A percentile compares a stretch with the other conserved stretches of the same genome.
Conservation (phyloP, 2,113 vertebrate species). For the Callorhinus ursinus region DNA sequence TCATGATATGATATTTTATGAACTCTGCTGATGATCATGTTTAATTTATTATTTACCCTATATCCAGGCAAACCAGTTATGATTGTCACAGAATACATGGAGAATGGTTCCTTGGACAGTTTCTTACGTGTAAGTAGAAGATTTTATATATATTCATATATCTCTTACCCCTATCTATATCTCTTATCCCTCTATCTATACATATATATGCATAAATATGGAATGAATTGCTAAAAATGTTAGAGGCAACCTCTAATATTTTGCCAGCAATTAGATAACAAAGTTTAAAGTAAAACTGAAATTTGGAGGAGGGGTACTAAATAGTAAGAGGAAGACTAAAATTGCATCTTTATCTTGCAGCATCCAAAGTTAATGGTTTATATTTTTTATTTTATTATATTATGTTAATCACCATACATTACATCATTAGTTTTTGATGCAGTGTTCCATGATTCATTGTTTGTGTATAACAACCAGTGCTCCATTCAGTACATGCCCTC, state of each 20-base stretch:
- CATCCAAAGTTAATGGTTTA: conserved; percentile 29
- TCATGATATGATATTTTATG: background rate
- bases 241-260: background rate
- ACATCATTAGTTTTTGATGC: no score
- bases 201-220: background rate
- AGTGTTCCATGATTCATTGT: no score
- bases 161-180: background rate
- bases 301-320: conserved; percentile 23
- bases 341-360: conserved; percentile 16
- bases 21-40: background rate
- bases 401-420: no score
- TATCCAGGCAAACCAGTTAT: conserved; percentile 92
- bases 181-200: background rate
- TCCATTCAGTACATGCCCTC: no score
- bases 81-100: conserved; percentile 95
- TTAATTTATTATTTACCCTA: conserved; percentile 58
- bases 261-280: background rate
- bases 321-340: conserved; percentile 6
- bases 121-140: conserved; percentile 91
- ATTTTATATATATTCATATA: background rate
- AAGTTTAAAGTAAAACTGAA: conserved; percentile 53
- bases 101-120: conserved; percentile 94
- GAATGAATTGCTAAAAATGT: background rate
- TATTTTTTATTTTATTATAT: background rate
- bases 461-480: no score